Evolutionary conservation across 2,888 invertebrate genomes (phyloP), one percentile per base, ranked within the genome.

Genomic region (Drosophila pseudotakahashii): DNA sequence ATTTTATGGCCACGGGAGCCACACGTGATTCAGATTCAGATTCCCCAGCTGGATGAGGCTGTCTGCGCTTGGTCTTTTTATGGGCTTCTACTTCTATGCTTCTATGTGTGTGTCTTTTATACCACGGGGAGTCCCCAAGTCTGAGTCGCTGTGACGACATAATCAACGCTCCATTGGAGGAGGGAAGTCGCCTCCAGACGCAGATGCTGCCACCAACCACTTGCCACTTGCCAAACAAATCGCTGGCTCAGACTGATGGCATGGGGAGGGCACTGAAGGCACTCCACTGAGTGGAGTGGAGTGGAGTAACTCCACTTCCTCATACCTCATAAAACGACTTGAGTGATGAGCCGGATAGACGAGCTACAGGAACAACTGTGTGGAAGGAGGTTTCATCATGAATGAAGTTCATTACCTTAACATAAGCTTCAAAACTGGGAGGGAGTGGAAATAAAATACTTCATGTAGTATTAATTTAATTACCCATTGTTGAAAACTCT

Each of bases 141-240:
- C 48, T 47, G 44, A 50, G 45, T 45, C 55, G 44, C 63, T 74
- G 67, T 81, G 81, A 81, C 79, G 76, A 84, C 81, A 81, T 84
- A 81, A 81, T 81, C 85, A 84, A 81, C 85, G 81, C 80, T 78
- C 77, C 80, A 85, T 82, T 80, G 86, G 80, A 73, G 67, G 42
- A 44, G 26, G 6, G 26, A 6, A 23, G 39, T 23, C 48, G 45
- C 19, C 19, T 53, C 42, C 37, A 30, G 39, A 30, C 26, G 54
- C 60, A 68, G 60, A 52, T 48, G 45, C 39, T 48, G 54, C 61
- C 75, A 71, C 54, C 54, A 62, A 47, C 47, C 47, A 47, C 58
- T 52, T 62, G 23, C 47, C 47, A 47, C 58, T 52, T 62, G 23
- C 32, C 50, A 51, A 51, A 51, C 64, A 64, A 64, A 61, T 51